Percentiles rank a stretch among this genome's conserved stretches.
These are phyloP conservation scores for Pseudomugil gertrudae DNA, from an alignment of 2,797 vertebrate genomes.

Conservation along the genomic window DNA sequence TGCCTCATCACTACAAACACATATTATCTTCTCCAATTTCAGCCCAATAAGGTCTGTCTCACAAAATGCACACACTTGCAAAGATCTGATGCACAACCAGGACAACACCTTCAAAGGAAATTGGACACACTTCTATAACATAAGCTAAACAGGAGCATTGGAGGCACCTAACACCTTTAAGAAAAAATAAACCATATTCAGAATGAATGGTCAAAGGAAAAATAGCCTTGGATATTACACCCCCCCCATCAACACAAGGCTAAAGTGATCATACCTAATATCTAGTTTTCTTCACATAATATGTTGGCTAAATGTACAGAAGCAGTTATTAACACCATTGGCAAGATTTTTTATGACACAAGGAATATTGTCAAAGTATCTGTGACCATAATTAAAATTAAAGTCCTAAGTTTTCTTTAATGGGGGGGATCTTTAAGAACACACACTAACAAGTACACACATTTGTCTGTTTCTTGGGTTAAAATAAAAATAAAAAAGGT, in stretches of 20 bases:
- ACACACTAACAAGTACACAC: constrained; percentile 5
- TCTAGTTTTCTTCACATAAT: constrained; percentile 30
- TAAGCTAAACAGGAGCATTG: constrained; percentile 50
- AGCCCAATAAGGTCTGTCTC: constrained; percentile 53
- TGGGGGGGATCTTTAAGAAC: background rate
- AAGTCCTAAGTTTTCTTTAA: background rate
- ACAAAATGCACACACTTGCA: constrained; percentile 26
- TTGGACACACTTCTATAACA: constrained; percentile 53
- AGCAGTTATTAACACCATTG: constrained; percentile 27
- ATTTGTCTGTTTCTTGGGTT: constrained; percentile 3
- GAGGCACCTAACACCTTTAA: constrained; percentile 69
- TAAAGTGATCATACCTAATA: constrained; percentile 35
- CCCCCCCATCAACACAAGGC: constrained; percentile 32
- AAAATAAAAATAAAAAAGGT: constrained; percentile 1
- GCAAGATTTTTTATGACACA: constrained; percentile 17
- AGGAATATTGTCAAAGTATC: constrained; percentile 15
- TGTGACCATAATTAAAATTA: constrained; percentile 7
- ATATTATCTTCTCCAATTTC: constrained; percentile 55
- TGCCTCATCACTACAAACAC: constrained; percentile 51
- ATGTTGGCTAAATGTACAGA: constrained; percentile 23
- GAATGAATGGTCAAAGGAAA: constrained; percentile 54
- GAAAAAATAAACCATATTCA: constrained; percentile 55
- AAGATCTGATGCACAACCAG: constrained; percentile 38
- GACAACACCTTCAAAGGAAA: constrained; percentile 49
- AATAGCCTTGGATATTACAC: constrained; percentile 32